Base-by-base conservation (phyloP, 1,140 invertebrate species). In the Sminthurides bifidus region DNA sequence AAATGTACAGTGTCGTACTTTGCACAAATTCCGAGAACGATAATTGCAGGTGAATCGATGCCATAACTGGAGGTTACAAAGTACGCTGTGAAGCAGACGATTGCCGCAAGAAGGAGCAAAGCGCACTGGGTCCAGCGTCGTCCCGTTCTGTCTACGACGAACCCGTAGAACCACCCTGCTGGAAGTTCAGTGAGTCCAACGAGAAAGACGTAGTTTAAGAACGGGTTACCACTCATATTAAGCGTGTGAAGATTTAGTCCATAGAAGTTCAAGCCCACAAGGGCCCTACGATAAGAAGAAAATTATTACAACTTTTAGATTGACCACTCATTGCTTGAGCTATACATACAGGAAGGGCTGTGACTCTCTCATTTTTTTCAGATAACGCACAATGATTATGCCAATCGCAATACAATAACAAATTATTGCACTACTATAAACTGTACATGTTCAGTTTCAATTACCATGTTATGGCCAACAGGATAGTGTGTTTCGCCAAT, bases 181-280 rank as follows among this genome's bases (percentile, higher is more conserved):
- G 80, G 80, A 10, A 82, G 68, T 67, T 83, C 81, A n/a, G 76
- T 74, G 5, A 80, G 54, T 46, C 75, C 73, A 64, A 82, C 76
- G 59, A 77, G 73, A 51, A 80, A 74, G 68, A 81, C 81, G 68
- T 81, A 81, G 68, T 83, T 82, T 38, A 83, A 64, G 66, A 81
- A 83, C 21, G 80, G 79, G 69, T 81, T 82, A 38, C 79, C 81
- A 40, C 73, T 72, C 64, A 81, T 68, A 54, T 79, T 79, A 59
- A 74, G 77, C 3, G 79, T 75, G 62, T 79, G 81, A 35, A 82
- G 69, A 8, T 77, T 68, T 40, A 82, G 66, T 12, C 76, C 75
- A 54, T 78, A 77, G 67, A 81, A 82, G 41, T 75, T 74, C 58
- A 80, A 65, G 30, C 72, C 72, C 49, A 77, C 75, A 44, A 75